Percentiles rank a stretch among this genome's conserved stretches.
Evolutionary conservation across 2,113 vertebrate genomes (phyloP).

Genomic region (Platysteira castanea): DNA sequence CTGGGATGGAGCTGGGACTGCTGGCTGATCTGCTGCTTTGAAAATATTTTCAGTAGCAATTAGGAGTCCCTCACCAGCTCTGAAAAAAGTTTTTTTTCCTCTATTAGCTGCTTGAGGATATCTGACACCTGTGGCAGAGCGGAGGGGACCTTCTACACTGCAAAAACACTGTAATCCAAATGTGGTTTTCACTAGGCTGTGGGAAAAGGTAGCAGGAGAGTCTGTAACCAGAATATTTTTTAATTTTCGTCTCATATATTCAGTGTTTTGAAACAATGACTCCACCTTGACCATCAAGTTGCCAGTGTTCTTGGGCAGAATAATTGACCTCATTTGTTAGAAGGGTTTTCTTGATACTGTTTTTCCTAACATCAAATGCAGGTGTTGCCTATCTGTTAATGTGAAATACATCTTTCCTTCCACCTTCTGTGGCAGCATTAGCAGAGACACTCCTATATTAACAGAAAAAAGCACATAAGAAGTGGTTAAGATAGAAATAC

Average conservation of each 20-base stretch:
- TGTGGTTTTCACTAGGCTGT: not conserved
- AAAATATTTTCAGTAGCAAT: constrained; percentile 55
- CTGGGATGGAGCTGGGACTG: constrained; percentile 27
- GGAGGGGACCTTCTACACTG: not conserved
- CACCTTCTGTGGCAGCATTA: not conserved
- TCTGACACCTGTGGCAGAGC: not conserved
- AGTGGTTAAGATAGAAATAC: not conserved
- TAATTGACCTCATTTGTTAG: not conserved
- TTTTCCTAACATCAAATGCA: not conserved
- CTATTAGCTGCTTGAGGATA: not conserved
- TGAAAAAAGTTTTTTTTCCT: not conserved
- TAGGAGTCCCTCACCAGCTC: not conserved
- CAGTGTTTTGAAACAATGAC: not conserved
- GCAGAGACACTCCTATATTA: not conserved
- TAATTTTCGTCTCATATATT: not conserved
- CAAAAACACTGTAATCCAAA: not conserved
- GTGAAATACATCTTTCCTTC: not conserved
- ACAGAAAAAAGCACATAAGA: not conserved
- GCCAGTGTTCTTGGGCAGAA: not conserved
- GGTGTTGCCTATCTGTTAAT: not conserved
- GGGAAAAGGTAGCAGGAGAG: not conserved
- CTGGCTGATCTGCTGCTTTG: constrained; percentile 28
- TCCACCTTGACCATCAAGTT: not conserved
- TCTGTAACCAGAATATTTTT: not conserved
- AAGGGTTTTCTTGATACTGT: not conserved